A percentile compares a stretch with the other conserved stretches of the same genome.
phyloP scores from a whole-genome alignment of 2,113 vertebrate species.

The Pleuronectes platessa region DNA sequence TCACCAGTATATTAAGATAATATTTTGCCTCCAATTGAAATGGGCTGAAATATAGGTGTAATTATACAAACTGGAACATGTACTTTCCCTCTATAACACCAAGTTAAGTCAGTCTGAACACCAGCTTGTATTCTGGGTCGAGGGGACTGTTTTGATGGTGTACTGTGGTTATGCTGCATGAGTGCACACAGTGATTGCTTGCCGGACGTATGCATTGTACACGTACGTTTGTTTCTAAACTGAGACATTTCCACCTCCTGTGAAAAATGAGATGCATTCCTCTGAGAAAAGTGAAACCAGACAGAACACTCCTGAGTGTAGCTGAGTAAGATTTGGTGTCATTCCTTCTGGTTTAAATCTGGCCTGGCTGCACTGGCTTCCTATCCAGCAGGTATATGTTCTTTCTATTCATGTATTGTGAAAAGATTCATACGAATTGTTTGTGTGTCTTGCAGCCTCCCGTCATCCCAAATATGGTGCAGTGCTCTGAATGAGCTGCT shows the following conservation, averaged over 20 bases:
- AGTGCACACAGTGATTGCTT: conserved; percentile 39
- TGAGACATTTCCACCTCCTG: neutral
- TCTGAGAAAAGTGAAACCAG: neutral
- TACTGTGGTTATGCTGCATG: conserved; percentile 25
- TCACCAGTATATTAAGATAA: neutral
- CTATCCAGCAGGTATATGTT: too few species aligned
- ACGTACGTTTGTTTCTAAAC: neutral
- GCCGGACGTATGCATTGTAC: neutral
- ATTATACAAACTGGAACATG: neutral
- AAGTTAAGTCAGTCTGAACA: neutral
- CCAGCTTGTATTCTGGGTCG: neutral
- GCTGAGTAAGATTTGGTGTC: neutral
- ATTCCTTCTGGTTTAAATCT: neutral
- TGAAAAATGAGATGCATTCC: too few species aligned
- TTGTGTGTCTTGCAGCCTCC: too few species aligned
- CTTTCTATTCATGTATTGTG: neutral
- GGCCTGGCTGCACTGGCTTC: too few species aligned
- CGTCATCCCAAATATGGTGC: too few species aligned
- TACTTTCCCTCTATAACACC: neutral
- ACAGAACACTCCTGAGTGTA: neutral
- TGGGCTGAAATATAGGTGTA: neutral
- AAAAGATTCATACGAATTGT: conserved; percentile 9
- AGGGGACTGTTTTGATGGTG: conserved; percentile 5
- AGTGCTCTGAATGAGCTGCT: too few species aligned
- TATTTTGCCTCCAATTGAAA: conserved; percentile 3